A percentile compares a stretch with the other conserved stretches of the same genome.
phyloP scores from a whole-genome alignment of 2,113 vertebrate species.

The Mohoua ochrocephala region DNA sequence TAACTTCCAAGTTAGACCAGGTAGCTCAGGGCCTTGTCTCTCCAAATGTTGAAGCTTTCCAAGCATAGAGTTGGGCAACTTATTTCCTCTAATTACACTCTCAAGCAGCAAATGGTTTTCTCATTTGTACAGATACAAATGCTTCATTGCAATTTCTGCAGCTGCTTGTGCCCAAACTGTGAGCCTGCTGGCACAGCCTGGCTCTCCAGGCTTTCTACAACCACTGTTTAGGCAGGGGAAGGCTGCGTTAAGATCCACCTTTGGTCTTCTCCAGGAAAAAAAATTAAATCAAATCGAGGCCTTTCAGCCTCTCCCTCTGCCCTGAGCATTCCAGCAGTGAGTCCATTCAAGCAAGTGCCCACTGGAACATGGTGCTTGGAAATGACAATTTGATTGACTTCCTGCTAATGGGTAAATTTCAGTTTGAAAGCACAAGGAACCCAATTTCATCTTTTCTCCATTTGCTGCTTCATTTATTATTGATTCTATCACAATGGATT shows the following conservation, averaged over 20 bases:
- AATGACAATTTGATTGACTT: background rate
- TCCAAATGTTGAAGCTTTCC: background rate
- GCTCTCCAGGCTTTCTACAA: background rate
- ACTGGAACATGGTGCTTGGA: background rate
- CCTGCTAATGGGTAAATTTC: background rate
- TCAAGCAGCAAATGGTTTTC: background rate
- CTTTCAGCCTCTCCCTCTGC: background rate
- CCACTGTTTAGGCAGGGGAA: background rate
- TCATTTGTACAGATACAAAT: background rate
- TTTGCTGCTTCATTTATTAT: background rate
- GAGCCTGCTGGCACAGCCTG: background rate
- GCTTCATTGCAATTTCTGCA: background rate
- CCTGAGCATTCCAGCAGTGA: background rate
- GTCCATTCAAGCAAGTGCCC: background rate
- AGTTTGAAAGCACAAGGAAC: background rate
- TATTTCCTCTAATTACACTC: background rate
- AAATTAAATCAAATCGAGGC: accelerated
- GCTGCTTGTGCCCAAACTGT: background rate
- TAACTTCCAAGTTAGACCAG: background rate
- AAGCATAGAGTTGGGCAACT: background rate
- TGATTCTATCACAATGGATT: background rate
- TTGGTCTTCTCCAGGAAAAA: background rate
- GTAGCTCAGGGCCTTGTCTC: background rate
- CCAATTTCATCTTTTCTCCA: background rate
- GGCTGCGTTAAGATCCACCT: background rate